These are phyloP conservation scores for Sardina pilchardus DNA, from an alignment of 2,113 vertebrate species.

Conservation along the genomic window DNA sequence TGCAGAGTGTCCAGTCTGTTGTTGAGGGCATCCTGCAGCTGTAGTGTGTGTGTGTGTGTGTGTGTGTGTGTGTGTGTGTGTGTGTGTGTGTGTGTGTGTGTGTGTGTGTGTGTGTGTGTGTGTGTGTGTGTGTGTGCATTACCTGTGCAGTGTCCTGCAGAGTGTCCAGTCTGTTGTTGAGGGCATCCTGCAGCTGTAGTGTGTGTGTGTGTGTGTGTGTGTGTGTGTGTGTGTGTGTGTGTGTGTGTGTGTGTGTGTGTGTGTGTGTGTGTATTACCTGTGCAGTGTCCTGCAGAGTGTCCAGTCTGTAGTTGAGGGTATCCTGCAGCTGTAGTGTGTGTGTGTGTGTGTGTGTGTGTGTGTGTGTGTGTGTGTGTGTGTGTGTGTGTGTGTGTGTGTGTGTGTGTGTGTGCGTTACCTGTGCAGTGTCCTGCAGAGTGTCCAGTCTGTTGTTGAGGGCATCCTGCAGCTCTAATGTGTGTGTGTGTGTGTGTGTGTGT, in stretches of 20 bases:
- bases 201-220: slow-evolving; percentile 58
- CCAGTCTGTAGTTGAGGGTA: too few species aligned
- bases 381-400: not conserved
- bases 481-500: slow-evolving; percentile 37
- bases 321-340: too few species aligned
- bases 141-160: slow-evolving; percentile 95
- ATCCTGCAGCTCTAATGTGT: slow-evolving; percentile 84
- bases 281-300: too few species aligned
- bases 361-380: not conserved
- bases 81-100: not conserved
- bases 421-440: slow-evolving; percentile 89
- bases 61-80: slow-evolving; percentile 10
- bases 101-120: not conserved
- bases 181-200: slow-evolving; percentile 81
- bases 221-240: not conserved
- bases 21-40: too few species aligned
- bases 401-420: slow-evolving; percentile 71
- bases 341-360: too few species aligned
- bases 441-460: slow-evolving; percentile 77
- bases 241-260: too few species aligned
- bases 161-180: slow-evolving; percentile 79
- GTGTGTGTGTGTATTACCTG: too few species aligned
- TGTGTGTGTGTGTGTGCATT: slow-evolving; percentile 32
- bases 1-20: too few species aligned
- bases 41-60: not conserved